Evolutionary conservation across 37 sponge, comb jelly and placozoan species (phyloP).

Genomic region (Cladorhizidae sp.): DNA sequence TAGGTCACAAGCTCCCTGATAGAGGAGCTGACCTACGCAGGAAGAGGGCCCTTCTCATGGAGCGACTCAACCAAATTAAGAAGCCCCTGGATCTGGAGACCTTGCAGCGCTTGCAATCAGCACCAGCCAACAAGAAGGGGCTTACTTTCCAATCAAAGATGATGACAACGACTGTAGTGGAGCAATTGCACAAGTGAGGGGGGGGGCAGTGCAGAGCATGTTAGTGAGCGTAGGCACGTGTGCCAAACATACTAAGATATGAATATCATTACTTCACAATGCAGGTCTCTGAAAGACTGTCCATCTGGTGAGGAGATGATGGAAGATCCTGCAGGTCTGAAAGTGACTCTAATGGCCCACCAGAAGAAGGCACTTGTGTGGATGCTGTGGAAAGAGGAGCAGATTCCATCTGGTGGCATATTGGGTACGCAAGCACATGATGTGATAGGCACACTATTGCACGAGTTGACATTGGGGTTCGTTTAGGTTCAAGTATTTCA

Average conservation of each 20-base stretch:
- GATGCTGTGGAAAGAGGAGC: slow-evolving; percentile 82
- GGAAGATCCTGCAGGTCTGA: slow-evolving; percentile 58
- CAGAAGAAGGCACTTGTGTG: slow-evolving; percentile 70
- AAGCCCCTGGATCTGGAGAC: background rate
- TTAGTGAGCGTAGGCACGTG: background rate
- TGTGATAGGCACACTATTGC: no score
- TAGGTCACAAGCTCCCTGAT: slow-evolving; percentile 50
- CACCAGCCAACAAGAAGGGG: background rate
- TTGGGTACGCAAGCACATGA: no score
- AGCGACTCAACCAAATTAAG: slow-evolving; percentile 25
- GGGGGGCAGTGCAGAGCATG: background rate
- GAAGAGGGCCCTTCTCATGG: background rate
- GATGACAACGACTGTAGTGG: slow-evolving; percentile 61
- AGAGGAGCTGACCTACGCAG: slow-evolving; percentile 55
- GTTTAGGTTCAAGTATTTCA: no score
- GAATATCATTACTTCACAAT: background rate
- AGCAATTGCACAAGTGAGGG: slow-evolving; percentile 65
- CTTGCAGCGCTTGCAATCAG: background rate
- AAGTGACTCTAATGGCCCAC: slow-evolving; percentile 60
- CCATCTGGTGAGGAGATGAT: slow-evolving; percentile 51
- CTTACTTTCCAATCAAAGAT: slow-evolving; percentile 18
- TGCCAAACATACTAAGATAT: background rate
- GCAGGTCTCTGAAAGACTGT: slow-evolving; percentile 57
- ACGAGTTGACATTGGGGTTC: no score
- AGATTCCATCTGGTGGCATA: slow-evolving; percentile 75